Evolutionary conservation across 2,113 vertebrate species (phyloP).

Genomic region (Desmodus rotundus): DNA sequence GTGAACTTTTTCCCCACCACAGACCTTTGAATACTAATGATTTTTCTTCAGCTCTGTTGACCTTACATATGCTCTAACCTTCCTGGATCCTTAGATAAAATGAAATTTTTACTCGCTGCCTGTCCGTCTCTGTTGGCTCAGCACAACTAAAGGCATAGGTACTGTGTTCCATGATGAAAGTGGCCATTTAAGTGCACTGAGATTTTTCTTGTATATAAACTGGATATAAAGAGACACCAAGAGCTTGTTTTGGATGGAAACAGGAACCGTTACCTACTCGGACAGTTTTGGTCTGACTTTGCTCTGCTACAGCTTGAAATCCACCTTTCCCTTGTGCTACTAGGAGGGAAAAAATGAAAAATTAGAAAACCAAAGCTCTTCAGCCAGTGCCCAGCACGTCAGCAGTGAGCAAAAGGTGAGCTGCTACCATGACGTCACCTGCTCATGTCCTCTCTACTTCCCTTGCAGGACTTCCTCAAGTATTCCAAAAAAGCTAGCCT

Average conservation of each 20-base stretch:
- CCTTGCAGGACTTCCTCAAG: conserved; percentile 92
- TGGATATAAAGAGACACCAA: background rate
- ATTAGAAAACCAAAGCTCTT: rapidly evolving
- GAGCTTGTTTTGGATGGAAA: background rate
- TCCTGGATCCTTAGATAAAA: background rate
- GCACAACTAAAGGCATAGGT: background rate
- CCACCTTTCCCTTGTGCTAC: background rate
- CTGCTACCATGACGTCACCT: rapidly evolving
- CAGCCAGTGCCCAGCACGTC: rapidly evolving
- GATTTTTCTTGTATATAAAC: background rate
- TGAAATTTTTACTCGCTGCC: background rate
- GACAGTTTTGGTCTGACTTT: background rate
- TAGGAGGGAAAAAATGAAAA: background rate
- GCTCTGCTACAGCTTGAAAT: background rate
- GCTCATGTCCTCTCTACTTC: background rate
- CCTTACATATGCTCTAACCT: background rate
- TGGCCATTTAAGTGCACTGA: background rate
- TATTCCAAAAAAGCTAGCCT: conserved; percentile 95
- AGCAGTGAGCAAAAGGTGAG: rapidly evolving
- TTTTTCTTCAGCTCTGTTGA: background rate
- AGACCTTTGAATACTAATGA: background rate
- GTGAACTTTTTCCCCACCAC: background rate
- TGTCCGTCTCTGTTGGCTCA: background rate
- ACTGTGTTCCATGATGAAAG: background rate
- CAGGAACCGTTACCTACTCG: background rate